A percentile compares a stretch with the other conserved stretches of the same genome.
phyloP scores from a whole-genome alignment of 2,113 vertebrate species.

The Gambusia affinis region DNA sequence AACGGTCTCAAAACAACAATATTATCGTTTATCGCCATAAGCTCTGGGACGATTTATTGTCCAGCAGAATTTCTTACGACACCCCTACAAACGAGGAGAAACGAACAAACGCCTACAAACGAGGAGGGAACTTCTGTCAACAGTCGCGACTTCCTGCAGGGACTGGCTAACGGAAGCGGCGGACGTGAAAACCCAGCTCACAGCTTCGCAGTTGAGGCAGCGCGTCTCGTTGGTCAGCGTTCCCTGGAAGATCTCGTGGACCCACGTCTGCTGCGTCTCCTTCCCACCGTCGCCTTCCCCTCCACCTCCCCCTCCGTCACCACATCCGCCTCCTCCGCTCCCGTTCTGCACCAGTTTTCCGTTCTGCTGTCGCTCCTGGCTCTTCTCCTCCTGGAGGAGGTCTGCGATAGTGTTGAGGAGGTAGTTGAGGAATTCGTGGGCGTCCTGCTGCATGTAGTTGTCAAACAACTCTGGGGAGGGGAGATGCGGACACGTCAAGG shows the following conservation, averaged over 20 bases:
- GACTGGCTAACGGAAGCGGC: no score
- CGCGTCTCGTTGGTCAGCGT: conserved; percentile 94
- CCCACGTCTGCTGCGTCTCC: conserved; percentile 89
- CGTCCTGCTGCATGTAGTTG: conserved; percentile 99
- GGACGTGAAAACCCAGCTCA: conserved; percentile 49
- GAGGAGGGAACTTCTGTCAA: no score
- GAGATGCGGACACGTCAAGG: neutral
- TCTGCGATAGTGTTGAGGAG: conserved; percentile 96
- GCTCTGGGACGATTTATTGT: no score
- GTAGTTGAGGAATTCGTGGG: conserved; percentile 98
- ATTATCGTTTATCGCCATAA: no score
- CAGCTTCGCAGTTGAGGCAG: conserved; percentile 95
- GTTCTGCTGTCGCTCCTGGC: conserved; percentile 97
- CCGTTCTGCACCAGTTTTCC: conserved; percentile 87
- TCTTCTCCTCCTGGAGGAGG: conserved; percentile 95
- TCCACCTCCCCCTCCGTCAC: conserved; percentile 60
- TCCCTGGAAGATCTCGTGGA: conserved; percentile 95
- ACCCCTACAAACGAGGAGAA: no score
- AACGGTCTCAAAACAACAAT: no score
- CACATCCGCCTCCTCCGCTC: conserved; percentile 74
- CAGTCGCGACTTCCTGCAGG: no score
- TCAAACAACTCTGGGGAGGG: conserved; percentile 91
- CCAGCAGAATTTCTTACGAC: no score
- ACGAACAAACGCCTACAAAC: no score
- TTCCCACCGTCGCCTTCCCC: conserved; percentile 80